These are phyloP conservation scores for Myotis vivesi DNA, from an alignment of 2,797 vertebrate species.

Conservation along the genomic window DNA sequence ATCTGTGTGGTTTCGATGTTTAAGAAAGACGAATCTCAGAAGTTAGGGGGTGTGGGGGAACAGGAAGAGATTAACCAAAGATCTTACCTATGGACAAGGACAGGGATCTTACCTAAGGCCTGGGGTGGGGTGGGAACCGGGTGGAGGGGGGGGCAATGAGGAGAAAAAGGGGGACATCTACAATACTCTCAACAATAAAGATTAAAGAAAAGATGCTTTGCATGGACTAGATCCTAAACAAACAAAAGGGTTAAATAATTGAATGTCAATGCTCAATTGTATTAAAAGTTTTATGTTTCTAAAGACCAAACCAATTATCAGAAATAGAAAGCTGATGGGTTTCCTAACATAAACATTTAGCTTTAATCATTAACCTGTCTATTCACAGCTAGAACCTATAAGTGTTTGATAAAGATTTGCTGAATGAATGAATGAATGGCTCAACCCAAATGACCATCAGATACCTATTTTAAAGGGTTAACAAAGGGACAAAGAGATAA, in stretches of 20 bases:
- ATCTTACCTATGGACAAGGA: too few species aligned
- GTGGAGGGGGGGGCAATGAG: too few species aligned
- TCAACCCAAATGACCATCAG: neutral
- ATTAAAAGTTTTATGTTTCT: neutral
- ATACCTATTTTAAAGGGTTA: neutral
- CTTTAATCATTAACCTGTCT: neutral
- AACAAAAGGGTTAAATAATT: neutral
- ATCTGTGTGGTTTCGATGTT: neutral
- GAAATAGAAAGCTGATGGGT: neutral
- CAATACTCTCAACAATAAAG: too few species aligned
- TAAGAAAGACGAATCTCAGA: too few species aligned
- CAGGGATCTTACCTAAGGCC: too few species aligned
- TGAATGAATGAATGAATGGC: neutral
- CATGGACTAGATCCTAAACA: neutral
- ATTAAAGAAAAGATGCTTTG: neutral
- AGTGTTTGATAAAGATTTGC: neutral
- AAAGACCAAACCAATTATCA: neutral
- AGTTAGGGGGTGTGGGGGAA: too few species aligned
- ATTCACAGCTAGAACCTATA: neutral
- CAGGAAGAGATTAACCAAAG: too few species aligned
- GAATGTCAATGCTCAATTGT: neutral
- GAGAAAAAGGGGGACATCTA: too few species aligned
- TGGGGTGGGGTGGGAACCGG: too few species aligned
- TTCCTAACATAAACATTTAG: neutral
- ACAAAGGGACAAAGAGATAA: neutral